Evolutionary conservation across 2,888 invertebrate genomes (phyloP).

Genomic region (Thumatha senex): DNA sequence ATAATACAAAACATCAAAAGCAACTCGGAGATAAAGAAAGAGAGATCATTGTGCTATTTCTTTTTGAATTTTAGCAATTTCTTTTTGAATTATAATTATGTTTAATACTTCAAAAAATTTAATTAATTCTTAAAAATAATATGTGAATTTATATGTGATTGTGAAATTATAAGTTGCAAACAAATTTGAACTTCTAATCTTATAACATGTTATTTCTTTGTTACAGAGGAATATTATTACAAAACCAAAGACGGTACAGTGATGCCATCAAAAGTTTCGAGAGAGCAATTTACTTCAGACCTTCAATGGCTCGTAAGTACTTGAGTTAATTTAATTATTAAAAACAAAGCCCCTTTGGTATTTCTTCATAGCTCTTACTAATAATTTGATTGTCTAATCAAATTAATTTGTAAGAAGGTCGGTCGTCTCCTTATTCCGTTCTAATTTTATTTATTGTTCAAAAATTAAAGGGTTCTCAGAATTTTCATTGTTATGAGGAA

Average conservation of each 20-base stretch:
- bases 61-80: too few species aligned
- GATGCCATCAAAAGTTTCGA: slow-evolving; percentile 96
- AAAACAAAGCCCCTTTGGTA: slow-evolving; percentile 40
- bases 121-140: too few species aligned
- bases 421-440: slow-evolving; percentile 24
- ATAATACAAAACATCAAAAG: too few species aligned
- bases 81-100: too few species aligned
- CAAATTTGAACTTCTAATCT: slow-evolving; percentile 10
- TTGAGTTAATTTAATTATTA: slow-evolving; percentile 46
- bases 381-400: slow-evolving; percentile 41
- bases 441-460: slow-evolving; percentile 34
- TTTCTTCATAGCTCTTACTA: slow-evolving; percentile 40
- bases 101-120: too few species aligned
- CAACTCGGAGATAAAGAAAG: too few species aligned
- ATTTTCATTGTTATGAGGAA: slow-evolving; percentile 19
- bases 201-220: slow-evolving; percentile 54
- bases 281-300: slow-evolving; percentile 95
- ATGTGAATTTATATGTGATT: too few species aligned
- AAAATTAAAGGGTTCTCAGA: slow-evolving; percentile 23
- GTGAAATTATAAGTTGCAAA: background rate
- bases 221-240: slow-evolving; percentile 95
- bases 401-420: slow-evolving; percentile 36
- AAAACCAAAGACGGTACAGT: slow-evolving; percentile 93
- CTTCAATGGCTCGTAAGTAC: slow-evolving; percentile 95
- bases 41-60: too few species aligned